These are phyloP conservation scores for Eulemur mongoz DNA, from an alignment of 2,797 vertebrate species.

Conservation along the genomic window DNA sequence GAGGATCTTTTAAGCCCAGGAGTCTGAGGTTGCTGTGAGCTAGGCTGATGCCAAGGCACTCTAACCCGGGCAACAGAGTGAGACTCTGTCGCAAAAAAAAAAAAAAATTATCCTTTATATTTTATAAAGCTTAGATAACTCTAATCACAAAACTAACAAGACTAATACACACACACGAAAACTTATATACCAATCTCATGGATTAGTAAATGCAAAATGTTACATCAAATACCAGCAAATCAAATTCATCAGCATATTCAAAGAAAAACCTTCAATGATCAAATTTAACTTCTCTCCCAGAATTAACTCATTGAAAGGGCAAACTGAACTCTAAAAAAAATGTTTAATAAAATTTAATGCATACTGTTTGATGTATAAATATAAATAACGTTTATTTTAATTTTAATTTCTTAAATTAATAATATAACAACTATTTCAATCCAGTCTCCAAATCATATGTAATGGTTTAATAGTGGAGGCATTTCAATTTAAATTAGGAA, in stretches of 20 bases:
- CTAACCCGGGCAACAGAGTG: too few species aligned
- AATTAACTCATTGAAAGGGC: background rate
- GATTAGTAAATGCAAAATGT: background rate
- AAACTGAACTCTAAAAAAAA: conserved; percentile 47
- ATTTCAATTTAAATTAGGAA: conserved; percentile 19
- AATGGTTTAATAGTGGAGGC: background rate
- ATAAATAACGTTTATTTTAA: conserved; percentile 36
- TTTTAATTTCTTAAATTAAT: conserved; percentile 28
- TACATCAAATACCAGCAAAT: background rate
- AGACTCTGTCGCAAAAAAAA: too few species aligned
- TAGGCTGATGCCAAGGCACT: too few species aligned
- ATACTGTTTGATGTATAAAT: background rate
- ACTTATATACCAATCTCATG: background rate
- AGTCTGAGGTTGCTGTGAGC: too few species aligned
- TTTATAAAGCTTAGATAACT: background rate
- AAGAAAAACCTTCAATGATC: background rate
- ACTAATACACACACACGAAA: background rate
- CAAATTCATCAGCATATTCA: background rate
- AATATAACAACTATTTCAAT: background rate
- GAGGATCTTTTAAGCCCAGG: too few species aligned
- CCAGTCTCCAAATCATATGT: background rate
- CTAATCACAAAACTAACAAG: background rate
- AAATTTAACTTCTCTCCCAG: background rate
- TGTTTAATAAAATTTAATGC: conserved; percentile 15
- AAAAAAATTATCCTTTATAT: background rate